Evolutionary conservation across 2,888 invertebrate species (phyloP), one percentile per base, ranked within the genome.

Genomic region (Stegana nigrithorax): DNA sequence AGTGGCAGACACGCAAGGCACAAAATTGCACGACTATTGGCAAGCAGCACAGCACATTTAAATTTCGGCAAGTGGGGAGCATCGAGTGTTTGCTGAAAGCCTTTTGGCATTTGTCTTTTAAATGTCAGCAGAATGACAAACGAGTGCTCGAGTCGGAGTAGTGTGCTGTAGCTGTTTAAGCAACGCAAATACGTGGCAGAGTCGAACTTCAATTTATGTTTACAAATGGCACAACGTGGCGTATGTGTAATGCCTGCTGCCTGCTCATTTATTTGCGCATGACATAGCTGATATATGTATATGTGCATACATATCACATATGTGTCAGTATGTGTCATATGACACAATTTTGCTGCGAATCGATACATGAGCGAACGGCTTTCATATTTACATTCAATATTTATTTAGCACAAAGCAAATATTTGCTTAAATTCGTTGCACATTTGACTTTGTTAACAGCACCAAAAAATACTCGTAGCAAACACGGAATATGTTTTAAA

Each of bases 241-340:
- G 50, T 50, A 50, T 50, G 23, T n/a, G 50, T 50, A 26, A 50
- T 50, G 26, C 26, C 26, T 50, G n/a, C n/a, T 50, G 12, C n/a
- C 17, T 39, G 39, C 3, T 2, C 14, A 8, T n/a, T n/a, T 6
- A n/a, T 10, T 14, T 39, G 39, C 39, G 39, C 6, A 14, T 39
- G 32, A 10, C n/a, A 12, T 32, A n/a, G 12, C n/a, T 12, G 2
- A 32, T 2, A 32, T n/a, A n/a, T n/a, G n/a, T n/a, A n/a, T n/a
- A n/a, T n/a, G n/a, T n/a, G n/a, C n/a, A n/a, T n/a, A n/a, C n/a
- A n/a, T n/a, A n/a, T n/a, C n/a, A n/a, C n/a, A n/a, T n/a, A n/a
- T n/a, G n/a, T n/a, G n/a, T n/a, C n/a, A n/a, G n/a, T n/a, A n/a
- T n/a, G n/a, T n/a, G n/a, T n/a, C n/a, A n/a, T n/a, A n/a, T n/a